These are phyloP conservation scores for Andrena marginata DNA, from an alignment of 2,888 invertebrate species.

Conservation along the genomic window DNA sequence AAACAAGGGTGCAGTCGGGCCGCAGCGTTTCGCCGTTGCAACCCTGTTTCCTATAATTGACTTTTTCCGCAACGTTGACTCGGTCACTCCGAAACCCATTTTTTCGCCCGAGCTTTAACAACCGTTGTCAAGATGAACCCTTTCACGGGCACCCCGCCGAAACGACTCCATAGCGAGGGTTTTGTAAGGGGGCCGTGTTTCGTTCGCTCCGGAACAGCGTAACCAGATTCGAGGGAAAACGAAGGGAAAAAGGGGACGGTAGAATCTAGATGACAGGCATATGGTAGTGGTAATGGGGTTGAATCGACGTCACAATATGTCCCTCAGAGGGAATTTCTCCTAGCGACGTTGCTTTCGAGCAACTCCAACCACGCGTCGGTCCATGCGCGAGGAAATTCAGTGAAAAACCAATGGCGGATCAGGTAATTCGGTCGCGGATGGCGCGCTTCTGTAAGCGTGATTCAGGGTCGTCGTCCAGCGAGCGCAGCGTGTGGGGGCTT, in stretches of 20 bases:
- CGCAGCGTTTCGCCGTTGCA: neutral
- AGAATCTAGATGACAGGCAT: too few species aligned
- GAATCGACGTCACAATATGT: too few species aligned
- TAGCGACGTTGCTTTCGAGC: neutral
- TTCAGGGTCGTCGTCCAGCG: slow-evolving; percentile 74
- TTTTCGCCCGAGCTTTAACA: slow-evolving; percentile 1
- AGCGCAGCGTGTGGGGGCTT: slow-evolving; percentile 46
- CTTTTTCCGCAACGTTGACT: slow-evolving; percentile 26
- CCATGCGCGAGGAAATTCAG: neutral
- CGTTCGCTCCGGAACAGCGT: too few species aligned
- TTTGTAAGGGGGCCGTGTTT: neutral
- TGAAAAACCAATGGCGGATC: neutral
- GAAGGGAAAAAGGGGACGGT: too few species aligned
- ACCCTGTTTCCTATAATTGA: slow-evolving; percentile 34
- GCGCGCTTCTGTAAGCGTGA: slow-evolving; percentile 39
- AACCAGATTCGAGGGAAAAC: too few species aligned
- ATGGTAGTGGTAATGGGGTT: too few species aligned
- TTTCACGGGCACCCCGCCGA: slow-evolving; percentile 5
- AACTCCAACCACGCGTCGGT: slow-evolving; percentile 12
- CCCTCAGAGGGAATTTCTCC: too few species aligned
- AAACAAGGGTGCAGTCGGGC: neutral
- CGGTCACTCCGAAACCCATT: slow-evolving; percentile 9
- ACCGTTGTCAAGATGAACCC: neutral
- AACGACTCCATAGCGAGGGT: slow-evolving; percentile 10
- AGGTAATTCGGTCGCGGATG: slow-evolving; percentile 39